Base-by-base conservation (phyloP, 2,888 invertebrate species). In the Erpobdella octoculata region DNA sequence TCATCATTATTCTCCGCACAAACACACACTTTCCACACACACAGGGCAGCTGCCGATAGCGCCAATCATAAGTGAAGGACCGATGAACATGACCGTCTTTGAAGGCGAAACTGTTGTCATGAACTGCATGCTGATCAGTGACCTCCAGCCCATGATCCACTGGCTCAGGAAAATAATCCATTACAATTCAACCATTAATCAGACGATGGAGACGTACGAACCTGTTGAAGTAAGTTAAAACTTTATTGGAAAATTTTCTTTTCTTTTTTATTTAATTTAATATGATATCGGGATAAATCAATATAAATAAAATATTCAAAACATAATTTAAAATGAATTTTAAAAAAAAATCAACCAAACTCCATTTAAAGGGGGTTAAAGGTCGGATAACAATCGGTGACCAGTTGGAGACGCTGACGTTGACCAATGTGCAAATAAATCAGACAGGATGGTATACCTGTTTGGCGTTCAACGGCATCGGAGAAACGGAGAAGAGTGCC, bases 81-180 rank as follows among this genome's bases (percentile, higher is more conserved):
- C 72, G 0, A 58, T 53, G 62, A 74, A 74, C 46, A 65, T 58
- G 58, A 74, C 72, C 0, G 38, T 73, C 25, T 35, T 36, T n/a
- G 72, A 31, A 59, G 74, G 73, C 4, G 72, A 73, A 4, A 65
- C 21, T 21, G 69, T 73, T 28, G 58, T 28, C 5, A 38, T 74
- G 18, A 35, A 28, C 4, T 74, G 74, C 41, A 64, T 46, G 69
- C 66, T 74, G 64, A 59, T 73, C 65, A 74, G 74, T 36, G 71
- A 71, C 68, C 18, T 53, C 18, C 71, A 70, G 25, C 71, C 71
- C 0, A 65, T 61, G 65, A 48, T 73, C 59, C 46, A 61, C 58
- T 74, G 74, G 74, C 35, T 37, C 15, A 71, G 71, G n/a, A n/a
- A n/a, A n/a, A n/a, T n/a, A n/a, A n/a, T n/a, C n/a, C n/a, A n/a